Base-by-base conservation (phyloP, 1,140 invertebrate genomes). In the Diabrotica virgifera region DNA sequence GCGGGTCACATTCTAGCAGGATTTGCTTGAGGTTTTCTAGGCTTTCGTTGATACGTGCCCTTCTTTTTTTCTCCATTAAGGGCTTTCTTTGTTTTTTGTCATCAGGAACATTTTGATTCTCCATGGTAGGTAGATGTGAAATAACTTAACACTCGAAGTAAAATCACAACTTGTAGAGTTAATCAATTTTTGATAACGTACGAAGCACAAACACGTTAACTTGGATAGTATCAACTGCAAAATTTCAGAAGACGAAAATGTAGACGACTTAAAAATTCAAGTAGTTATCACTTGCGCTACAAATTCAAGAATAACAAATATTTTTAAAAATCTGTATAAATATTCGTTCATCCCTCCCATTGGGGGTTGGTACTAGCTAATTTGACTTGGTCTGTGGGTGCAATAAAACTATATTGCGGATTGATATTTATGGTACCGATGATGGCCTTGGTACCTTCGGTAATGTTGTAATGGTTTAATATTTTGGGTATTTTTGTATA, bases 21-120 rank as follows among this genome's bases (percentile, higher is more conserved):
- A 88, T 82, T 56, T 78, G 77, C 74, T 89, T 89, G 11, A 90
- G 76, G 69, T 85, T 81, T 36, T 85, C 81, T n/a, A 90, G 76
- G 67, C 85, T 86, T 38, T 84, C 81, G 76, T 90, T 90, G 46
- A 90, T 90, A 66, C 88, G 74, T 0, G 86, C 88, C 50, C 88
- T 75, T 52, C 88, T 74, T 68, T 84, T 82, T 74, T 89, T 90
- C 74, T 90, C 88, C 85, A 90, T 89, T 66, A 89, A 72, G 5
- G 88, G 88, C 76, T 90, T 90, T 57, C 87, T 82, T 38, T 85
- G 84, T 64, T 70, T 70, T 55, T 59, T 62, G 12, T 65, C 55
- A 36, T 70, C 69, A n/a, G 60, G n/a, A 5, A 61, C 7, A 8
- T 38, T 59, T 36, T 46, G 13, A n/a, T 36, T 59, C 5, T 46